Evolutionary conservation across 2,797 vertebrate species (phyloP).

Genomic region (Mus minutoides): DNA sequence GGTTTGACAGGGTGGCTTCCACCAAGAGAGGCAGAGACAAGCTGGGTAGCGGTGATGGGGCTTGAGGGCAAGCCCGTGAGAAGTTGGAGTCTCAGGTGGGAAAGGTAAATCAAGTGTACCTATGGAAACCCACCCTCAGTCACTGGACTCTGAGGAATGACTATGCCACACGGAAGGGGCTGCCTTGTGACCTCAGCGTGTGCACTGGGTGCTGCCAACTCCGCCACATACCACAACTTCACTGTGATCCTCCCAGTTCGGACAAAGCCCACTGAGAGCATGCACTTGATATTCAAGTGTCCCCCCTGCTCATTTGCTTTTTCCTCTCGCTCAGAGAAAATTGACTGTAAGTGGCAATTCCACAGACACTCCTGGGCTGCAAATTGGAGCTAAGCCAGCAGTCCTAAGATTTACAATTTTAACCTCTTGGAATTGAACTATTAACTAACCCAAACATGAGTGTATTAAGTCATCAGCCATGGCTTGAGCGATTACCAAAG

Average conservation of each 20-base stretch:
- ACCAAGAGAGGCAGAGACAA: constrained; percentile 3
- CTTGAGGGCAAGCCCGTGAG: not conserved
- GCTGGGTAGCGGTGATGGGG: not conserved
- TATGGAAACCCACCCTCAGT: not conserved
- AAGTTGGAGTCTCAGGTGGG: rapidly evolving
- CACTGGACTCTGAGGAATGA: not conserved
- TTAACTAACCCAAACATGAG: constrained; percentile 81
- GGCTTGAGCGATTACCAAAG: constrained; percentile 73
- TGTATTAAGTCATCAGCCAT: constrained; percentile 61
- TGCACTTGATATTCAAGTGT: constrained; percentile 54
- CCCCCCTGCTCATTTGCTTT: constrained; percentile 64
- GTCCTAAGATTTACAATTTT: constrained; percentile 79
- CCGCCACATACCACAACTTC: not conserved
- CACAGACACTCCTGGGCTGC: constrained; percentile 73
- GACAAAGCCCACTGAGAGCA: not conserved
- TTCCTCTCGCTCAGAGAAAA: constrained; percentile 72
- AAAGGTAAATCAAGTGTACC: not conserved
- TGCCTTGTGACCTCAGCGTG: not conserved
- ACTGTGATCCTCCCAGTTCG: not conserved
- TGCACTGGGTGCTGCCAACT: not conserved
- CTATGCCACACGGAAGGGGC: not conserved
- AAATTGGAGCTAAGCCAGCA: constrained; percentile 73
- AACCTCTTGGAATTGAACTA: constrained; percentile 77
- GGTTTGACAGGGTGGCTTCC: not conserved
- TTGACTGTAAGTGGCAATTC: constrained; percentile 77